A percentile compares a stretch with the other conserved stretches of the same genome.
Evolutionary conservation across 1,140 invertebrate species (phyloP).

Genomic region (Eumeta japonica): DNA sequence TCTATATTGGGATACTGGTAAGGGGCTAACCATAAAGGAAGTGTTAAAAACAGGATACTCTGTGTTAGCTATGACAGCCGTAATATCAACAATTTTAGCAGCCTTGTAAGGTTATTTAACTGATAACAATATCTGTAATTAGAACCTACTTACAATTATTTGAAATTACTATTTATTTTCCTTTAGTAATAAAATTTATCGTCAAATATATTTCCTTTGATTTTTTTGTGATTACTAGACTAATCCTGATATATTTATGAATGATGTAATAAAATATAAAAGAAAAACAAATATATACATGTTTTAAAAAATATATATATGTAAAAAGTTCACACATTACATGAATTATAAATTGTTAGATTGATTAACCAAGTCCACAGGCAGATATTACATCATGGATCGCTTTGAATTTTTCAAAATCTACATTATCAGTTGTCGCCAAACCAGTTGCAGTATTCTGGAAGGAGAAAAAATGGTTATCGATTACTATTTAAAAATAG

Average conservation of each 20-base stretch:
- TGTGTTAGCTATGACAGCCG: conserved; percentile 53
- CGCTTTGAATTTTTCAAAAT: conserved; percentile 46
- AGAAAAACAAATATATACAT: background rate
- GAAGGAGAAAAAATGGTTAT: conserved; percentile 20
- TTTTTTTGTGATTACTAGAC: conserved; percentile 3
- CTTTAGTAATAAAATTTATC: conserved; percentile 24
- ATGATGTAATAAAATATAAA: background rate
- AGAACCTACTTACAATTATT: conserved; percentile 11
- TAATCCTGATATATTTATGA: background rate
- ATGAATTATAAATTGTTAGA: too few species aligned
- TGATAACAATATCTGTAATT: too few species aligned
- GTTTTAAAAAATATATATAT: background rate
- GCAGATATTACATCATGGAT: conserved; percentile 41
- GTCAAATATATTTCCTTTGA: conserved; percentile 9
- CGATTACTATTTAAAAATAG: too few species aligned
- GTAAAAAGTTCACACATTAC: background rate
- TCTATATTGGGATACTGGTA: conserved; percentile 70
- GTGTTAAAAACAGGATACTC: conserved; percentile 70
- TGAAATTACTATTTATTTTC: conserved; percentile 16
- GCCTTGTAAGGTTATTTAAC: conserved; percentile 47
- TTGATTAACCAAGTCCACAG: conserved; percentile 29
- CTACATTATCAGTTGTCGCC: conserved; percentile 40
- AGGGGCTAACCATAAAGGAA: conserved; percentile 68
- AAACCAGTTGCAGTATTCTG: conserved; percentile 46
- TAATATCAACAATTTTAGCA: conserved; percentile 38